A percentile compares a stretch with the other conserved stretches of the same genome.
Conservation (phyloP, 2,888 invertebrate species). For the Mesoligia furuncula region DNA sequence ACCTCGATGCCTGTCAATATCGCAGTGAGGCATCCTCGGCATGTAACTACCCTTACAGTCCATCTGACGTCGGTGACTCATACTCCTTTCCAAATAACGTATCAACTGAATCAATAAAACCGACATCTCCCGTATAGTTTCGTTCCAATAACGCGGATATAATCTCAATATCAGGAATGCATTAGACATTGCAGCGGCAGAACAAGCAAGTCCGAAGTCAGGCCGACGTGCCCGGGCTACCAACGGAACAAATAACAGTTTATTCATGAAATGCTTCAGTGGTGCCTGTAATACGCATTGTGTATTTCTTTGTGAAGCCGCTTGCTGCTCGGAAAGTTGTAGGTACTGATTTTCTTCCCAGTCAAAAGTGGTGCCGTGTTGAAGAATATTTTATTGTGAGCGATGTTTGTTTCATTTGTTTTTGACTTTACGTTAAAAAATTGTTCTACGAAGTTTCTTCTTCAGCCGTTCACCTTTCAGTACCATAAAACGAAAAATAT, state of each 20-base stretch:
- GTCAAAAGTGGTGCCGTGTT: not conserved
- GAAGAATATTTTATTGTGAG: conserved; percentile 5
- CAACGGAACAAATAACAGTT: conserved; percentile 34
- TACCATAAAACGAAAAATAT: not conserved
- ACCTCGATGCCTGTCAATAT: too few species aligned
- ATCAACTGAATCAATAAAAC: not conserved
- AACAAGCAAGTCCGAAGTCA: conserved; percentile 47
- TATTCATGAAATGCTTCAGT: conserved; percentile 49
- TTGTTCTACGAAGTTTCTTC: too few species aligned
- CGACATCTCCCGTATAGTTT: conserved; percentile 16
- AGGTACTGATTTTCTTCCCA: not conserved
- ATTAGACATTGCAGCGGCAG: conserved; percentile 50
- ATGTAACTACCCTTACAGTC: too few species aligned
- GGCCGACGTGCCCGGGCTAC: conserved; percentile 55
- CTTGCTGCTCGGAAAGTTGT: not conserved
- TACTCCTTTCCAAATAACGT: not conserved
- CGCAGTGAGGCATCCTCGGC: too few species aligned
- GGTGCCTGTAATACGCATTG: conserved; percentile 17
- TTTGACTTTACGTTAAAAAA: not conserved
- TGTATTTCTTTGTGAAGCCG: conserved; percentile 27
- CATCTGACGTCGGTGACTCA: not conserved
- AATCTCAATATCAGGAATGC: conserved; percentile 59
- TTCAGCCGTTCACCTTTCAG: not conserved
- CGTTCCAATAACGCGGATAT: conserved; percentile 35
- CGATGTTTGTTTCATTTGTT: not conserved